Base-by-base conservation (phyloP, 2,888 invertebrate genomes). In the Lottia scabra region DNA sequence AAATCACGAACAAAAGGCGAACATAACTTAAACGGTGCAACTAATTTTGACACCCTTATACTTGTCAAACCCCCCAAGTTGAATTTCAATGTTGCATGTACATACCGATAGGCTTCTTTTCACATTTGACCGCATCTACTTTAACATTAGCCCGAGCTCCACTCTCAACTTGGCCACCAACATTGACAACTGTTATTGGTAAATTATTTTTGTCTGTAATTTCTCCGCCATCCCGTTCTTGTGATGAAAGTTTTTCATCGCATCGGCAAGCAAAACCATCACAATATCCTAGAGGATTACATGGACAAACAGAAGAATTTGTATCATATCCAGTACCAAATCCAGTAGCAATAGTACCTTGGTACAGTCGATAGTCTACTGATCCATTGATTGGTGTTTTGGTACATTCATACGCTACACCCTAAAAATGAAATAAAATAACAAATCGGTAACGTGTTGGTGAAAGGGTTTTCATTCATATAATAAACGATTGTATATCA, bases 31-130 rank as follows among this genome's bases (percentile, higher is more conserved):
- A n/a, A n/a, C n/a, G n/a, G n/a, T n/a, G n/a, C n/a, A n/a, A n/a
- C n/a, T n/a, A n/a, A n/a, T n/a, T n/a, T n/a, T n/a, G n/a, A n/a
- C n/a, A n/a, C n/a, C n/a, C n/a, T n/a, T n/a, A n/a, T 38, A 38
- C 5, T 38, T 10, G 5, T 30, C 30, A 2, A 5, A 30, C 30
- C 5, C 30, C 30, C 5, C 30, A 30, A 30, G 2, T 38, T 38
- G 8, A 8, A 38, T 38, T 38, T 38, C 38, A 38, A 38, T 8
- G 8, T 6, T 5, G 5, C 30, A 30, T 30, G 30, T 30, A 38
- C 80, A 69, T 76, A 87, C 87, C 81, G 65, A 83, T 80, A 1
- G 83, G 80, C 46, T 68, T 75, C 10, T 76, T 81, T 73, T 71
- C 76, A 66, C 82, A 82, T 44, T 73, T 44, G 13, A 79, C 30